These are phyloP conservation scores for Oceanites oceanicus DNA, from an alignment of 2,113 vertebrate genomes.

Conservation along the genomic window DNA sequence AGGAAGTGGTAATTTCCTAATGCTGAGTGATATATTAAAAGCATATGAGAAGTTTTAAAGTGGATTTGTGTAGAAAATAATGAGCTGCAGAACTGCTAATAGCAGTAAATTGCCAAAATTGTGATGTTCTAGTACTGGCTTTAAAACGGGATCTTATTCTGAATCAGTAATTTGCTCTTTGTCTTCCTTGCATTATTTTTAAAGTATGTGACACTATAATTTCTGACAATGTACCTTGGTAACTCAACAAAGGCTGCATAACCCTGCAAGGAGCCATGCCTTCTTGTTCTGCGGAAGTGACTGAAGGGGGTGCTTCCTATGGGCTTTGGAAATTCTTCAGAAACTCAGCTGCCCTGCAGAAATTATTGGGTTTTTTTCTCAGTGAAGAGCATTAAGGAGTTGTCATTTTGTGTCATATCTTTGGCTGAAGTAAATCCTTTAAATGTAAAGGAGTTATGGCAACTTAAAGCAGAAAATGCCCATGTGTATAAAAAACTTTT, in stretches of 20 bases:
- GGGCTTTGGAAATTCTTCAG: not conserved
- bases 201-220: not conserved
- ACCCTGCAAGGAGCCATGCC: not conserved
- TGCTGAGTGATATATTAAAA: constrained; percentile 65
- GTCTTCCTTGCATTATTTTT: not conserved
- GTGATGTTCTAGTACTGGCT: constrained; percentile 7
- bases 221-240: not conserved
- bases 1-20: constrained; percentile 59
- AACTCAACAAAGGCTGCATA: not conserved
- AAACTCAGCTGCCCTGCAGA: not conserved
- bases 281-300: not conserved
- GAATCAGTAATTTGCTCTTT: not conserved
- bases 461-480: not conserved
- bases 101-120: constrained; percentile 38
- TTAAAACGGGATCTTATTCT: constrained; percentile 8
- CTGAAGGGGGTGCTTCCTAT: not conserved
- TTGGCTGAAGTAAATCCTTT: not conserved
- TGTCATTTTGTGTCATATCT: not conserved
- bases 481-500: not conserved
- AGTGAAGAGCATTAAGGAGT: not conserved
- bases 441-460: not conserved
- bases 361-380: not conserved
- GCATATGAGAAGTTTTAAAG: constrained; percentile 54
- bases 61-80: constrained; percentile 58
- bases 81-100: constrained; percentile 18